Evolutionary conservation across 2,888 invertebrate species (phyloP).

Genomic region (Tenthredo distinguenda): DNA sequence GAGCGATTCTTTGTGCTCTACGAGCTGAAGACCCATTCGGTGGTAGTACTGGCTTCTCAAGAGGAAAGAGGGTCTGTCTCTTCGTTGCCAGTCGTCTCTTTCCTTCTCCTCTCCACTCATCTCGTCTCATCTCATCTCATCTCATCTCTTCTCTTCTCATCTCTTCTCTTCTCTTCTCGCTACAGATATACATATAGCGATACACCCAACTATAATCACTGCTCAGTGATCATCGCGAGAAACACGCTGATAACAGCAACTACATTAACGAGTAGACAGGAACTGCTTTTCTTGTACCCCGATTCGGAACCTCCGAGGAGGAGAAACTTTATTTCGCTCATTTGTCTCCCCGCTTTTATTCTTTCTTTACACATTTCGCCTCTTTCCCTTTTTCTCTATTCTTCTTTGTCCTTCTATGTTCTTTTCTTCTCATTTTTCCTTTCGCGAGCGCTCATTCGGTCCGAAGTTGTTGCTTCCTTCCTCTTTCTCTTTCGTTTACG

Average conservation of each 20-base stretch:
- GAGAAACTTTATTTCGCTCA: conserved; percentile 46
- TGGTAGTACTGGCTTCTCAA: not conserved
- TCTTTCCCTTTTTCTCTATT: not conserved
- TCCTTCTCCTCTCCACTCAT: not conserved
- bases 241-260: conserved; percentile 50
- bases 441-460: conserved; percentile 13
- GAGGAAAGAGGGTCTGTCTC: conserved; percentile 32
- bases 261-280: conserved; percentile 45
- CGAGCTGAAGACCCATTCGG: conserved; percentile 10
- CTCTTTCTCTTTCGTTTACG: not conserved
- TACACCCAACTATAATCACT: conserved; percentile 36
- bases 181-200: not conserved
- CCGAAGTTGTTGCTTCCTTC: conserved; percentile 31
- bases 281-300: conserved; percentile 43
- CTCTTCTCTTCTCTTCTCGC: not conserved
- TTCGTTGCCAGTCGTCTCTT: not conserved
- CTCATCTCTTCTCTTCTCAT: not conserved
- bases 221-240: conserved; percentile 42
- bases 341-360: conserved; percentile 22
- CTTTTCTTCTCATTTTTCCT: not conserved
- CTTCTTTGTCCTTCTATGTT: not conserved
- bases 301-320: not conserved
- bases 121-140: not conserved
- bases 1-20: conserved; percentile 41
- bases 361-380: not conserved